These are phyloP conservation scores for Zalophus californianus DNA, from an alignment of 2,797 vertebrate genomes.

Conservation along the genomic window DNA sequence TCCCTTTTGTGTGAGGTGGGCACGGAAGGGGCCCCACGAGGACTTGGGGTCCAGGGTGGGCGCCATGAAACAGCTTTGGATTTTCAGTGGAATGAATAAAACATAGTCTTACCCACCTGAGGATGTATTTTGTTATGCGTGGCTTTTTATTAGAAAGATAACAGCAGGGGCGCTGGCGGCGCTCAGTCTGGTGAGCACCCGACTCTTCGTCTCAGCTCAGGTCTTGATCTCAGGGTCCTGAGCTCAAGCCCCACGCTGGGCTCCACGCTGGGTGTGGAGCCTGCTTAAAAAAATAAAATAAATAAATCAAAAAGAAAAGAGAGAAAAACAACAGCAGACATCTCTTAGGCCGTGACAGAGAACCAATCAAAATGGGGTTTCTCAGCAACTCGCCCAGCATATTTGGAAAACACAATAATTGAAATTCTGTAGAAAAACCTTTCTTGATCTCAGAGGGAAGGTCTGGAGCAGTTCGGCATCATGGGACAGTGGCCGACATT, in stretches of 20 bases:
- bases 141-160: slow-evolving; percentile 58
- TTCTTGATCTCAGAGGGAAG: fast-evolving
- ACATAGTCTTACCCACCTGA: slow-evolving; percentile 65
- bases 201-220: neutral
- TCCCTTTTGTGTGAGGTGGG: neutral
- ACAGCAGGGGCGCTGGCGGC: neutral
- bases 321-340: neutral
- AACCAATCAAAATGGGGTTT: neutral
- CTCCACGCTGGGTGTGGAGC: neutral
- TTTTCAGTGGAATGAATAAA: slow-evolving; percentile 83
- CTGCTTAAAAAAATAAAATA: neutral
- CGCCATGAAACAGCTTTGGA: slow-evolving; percentile 57
- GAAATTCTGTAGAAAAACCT: neutral
- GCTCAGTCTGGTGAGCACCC: fast-evolving
- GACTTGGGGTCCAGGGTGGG: neutral
- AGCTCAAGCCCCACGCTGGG: neutral
- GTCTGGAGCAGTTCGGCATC: neutral
- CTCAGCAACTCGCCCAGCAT: neutral
- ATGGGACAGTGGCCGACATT: neutral
- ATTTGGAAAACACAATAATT: neutral
- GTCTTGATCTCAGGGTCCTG: neutral
- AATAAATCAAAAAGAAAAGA: no score
- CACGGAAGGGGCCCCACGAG: neutral
- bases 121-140: slow-evolving; percentile 28
- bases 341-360: slow-evolving; percentile 52